Conservation (phyloP, 1,140 invertebrate species). For the Dolichoris vasculosae region DNA sequence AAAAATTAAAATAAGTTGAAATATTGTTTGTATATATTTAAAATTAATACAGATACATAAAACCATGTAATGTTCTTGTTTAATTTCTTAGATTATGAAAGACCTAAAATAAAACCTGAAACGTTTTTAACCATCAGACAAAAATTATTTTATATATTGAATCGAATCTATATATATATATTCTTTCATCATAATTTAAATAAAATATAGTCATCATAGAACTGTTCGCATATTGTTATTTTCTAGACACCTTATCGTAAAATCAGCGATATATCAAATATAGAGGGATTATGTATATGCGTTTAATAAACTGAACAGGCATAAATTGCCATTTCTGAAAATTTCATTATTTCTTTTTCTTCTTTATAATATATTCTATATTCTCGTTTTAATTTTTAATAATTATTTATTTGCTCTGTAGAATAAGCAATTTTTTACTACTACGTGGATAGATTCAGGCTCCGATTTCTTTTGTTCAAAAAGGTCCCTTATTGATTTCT, state of each 20-base stretch:
- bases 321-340: constrained; percentile 43
- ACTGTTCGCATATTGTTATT: constrained; percentile 59
- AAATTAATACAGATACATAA: constrained; percentile 20
- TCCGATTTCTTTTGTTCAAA: constrained; percentile 55
- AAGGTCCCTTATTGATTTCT: neutral
- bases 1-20: constrained; percentile 16
- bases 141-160: constrained; percentile 16
- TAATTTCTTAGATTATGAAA: neutral
- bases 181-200: constrained; percentile 60
- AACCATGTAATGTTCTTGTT: neutral
- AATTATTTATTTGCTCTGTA: constrained; percentile 59
- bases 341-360: constrained; percentile 29
- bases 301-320: constrained; percentile 45
- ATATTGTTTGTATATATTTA: neutral
- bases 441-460: constrained; percentile 62
- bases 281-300: constrained; percentile 64
- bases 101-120: neutral
- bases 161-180: constrained; percentile 19
- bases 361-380: constrained; percentile 62
- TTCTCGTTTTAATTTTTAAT: constrained; percentile 51
- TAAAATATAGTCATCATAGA: constrained; percentile 71
- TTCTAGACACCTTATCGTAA: constrained; percentile 68
- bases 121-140: neutral
- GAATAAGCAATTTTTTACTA: constrained; percentile 62
- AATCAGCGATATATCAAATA: constrained; percentile 70